These are phyloP conservation scores for Dilophus febrilis DNA, from an alignment of 2,888 invertebrate genomes.

Conservation along the genomic window DNA sequence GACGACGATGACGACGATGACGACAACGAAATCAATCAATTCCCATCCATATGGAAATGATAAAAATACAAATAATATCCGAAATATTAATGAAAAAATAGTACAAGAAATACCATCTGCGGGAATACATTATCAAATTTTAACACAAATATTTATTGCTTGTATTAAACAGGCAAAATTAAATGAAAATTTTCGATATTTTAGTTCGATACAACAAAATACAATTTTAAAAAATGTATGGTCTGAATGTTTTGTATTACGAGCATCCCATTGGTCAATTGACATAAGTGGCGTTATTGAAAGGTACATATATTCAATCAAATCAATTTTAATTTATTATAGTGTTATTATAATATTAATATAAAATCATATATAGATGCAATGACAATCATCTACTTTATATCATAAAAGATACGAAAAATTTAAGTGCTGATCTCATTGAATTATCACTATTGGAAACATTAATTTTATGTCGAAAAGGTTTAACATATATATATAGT, in stretches of 20 bases:
- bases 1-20: no score
- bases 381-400: conserved; percentile 23
- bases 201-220: conserved; percentile 36
- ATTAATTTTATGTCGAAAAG: conserved; percentile 33
- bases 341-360: no score
- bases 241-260: conserved; percentile 39
- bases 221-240: conserved; percentile 37
- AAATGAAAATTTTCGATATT: conserved; percentile 35
- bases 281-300: conserved; percentile 28
- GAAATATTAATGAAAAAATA: no score
- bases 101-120: no score
- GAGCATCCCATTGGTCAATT: conserved; percentile 38
- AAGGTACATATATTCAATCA: conserved; percentile 10
- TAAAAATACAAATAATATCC: no score
- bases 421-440: conserved; percentile 30
- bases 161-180: conserved; percentile 37
- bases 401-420: conserved; percentile 26
- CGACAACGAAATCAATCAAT: no score
- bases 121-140: conserved; percentile 26
- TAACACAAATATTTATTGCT: conserved; percentile 40
- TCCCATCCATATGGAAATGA: no score
- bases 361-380: conserved; percentile 13
- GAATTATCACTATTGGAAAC: conserved; percentile 35
- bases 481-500: conserved; percentile 17
- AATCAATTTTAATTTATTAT: no score